Percentiles rank a stretch among this genome's conserved stretches.
Evolutionary conservation across 2,113 vertebrate genomes (phyloP).

Genomic region (Sander lucioperca): DNA sequence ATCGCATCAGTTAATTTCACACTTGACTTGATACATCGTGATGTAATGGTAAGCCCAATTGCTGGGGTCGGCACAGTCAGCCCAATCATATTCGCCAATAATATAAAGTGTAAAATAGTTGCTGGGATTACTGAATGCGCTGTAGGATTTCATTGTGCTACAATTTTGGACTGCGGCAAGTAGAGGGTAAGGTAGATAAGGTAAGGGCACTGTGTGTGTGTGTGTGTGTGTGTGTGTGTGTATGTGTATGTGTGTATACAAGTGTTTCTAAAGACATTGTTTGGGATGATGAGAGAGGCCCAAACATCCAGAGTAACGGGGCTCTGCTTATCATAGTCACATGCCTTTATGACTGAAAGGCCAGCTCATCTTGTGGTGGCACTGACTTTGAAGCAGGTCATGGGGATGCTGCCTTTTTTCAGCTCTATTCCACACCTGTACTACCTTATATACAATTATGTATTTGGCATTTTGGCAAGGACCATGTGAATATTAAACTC

Average conservation of each 20-base stretch:
- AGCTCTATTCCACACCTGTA: constrained; percentile 9
- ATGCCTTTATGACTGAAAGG: constrained; percentile 50
- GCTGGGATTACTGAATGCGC: constrained; percentile 49
- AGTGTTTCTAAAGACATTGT: constrained; percentile 18
- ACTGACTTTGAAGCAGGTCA: constrained; percentile 45
- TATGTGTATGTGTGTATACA: not conserved
- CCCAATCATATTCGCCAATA: constrained; percentile 54
- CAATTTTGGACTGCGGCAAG: constrained; percentile 32
- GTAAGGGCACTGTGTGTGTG: constrained; percentile 14
- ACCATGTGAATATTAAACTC: not conserved
- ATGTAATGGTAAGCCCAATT: constrained; percentile 72
- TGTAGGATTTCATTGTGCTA: constrained; percentile 41
- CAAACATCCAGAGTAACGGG: constrained; percentile 41
- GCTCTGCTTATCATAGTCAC: constrained; percentile 50
- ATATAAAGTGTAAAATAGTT: constrained; percentile 60
- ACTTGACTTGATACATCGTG: constrained; percentile 74
- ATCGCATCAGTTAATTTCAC: constrained; percentile 82
- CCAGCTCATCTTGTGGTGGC: constrained; percentile 7
- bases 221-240: not conserved
- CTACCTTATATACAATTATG: constrained; percentile 16
- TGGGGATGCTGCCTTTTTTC: not conserved
- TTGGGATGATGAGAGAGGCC: constrained; percentile 17
- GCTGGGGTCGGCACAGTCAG: constrained; percentile 64
- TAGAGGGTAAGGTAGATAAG: constrained; percentile 55
- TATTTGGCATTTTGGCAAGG: constrained; percentile 27